Evolutionary conservation across 2,113 vertebrate species (phyloP), one percentile per base, ranked within the genome.

Genomic region (Phylloscopus whistleri): DNA sequence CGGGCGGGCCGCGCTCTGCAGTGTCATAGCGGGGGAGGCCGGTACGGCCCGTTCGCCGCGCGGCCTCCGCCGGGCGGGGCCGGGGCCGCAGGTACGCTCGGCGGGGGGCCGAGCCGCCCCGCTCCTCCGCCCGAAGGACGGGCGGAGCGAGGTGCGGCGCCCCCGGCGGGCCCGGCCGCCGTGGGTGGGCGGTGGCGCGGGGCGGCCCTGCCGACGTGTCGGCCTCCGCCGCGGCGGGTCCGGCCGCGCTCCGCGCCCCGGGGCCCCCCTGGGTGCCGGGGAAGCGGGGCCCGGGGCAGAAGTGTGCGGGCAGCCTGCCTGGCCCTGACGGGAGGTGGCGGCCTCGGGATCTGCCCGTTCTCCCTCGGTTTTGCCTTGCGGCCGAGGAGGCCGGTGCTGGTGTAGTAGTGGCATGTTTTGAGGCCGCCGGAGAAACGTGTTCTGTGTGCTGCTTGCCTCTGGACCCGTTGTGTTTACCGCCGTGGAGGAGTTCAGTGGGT

Each of bases 1-100:
- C 91, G 88, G 78, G 83, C 89, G 93, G 94, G 95, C 94, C 70
- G 52, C 59, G 89, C 87, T 96, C 88, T 95, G 95, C 97, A 96
- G 84, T 95, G 97, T 97, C 84, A 92, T 96, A 94, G 80, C 72
- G 80, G 85, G 53, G 53, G 19, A 56, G 53, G 53, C 53, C 53
- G 53, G 53, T 56, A 56, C 31, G 53, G 53, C 53, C 53, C 53
- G 53, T 56, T 56, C 31, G 30, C 31, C 53, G 53, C 53, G 31
- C 30, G 53, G 53, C 53, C 53, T 56, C 53, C 31, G 30, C 53
- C 53, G 53, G 53, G 30, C 31, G 53, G 53, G 19, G 53, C 53
- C 53, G 53, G 31, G 30, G 18, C 31, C 53, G 53, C 53, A 56
- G 53, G 53, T 55, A 55, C 53, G 18, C 30, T 33, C 53, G 53